These are phyloP conservation scores for Drosophila eugracilis DNA, from an alignment of 1,140 invertebrate species.

Conservation along the genomic window DNA sequence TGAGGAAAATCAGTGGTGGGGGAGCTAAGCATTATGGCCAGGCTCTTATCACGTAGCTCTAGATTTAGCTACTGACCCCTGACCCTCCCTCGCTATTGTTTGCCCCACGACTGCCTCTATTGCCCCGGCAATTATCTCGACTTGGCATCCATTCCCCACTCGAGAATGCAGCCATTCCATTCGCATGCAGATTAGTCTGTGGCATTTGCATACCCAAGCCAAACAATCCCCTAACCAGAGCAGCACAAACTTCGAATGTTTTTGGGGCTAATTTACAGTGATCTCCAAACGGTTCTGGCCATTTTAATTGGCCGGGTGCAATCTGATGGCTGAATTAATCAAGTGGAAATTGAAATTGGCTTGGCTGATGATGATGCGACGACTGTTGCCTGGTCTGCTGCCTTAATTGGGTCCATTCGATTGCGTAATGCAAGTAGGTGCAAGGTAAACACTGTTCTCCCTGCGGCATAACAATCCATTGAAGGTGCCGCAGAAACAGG, in stretches of 20 bases:
- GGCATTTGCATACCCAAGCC: constrained; percentile 59
- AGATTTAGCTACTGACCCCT: constrained; percentile 11
- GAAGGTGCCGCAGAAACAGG: not conserved
- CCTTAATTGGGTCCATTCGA: constrained; percentile 49
- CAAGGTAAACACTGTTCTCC: constrained; percentile 8
- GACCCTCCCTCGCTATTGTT: constrained; percentile 15
- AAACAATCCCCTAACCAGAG: constrained; percentile 14
- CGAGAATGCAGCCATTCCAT: constrained; percentile 25
- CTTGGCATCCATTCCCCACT: constrained; percentile 22
- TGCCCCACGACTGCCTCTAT: constrained; percentile 14
- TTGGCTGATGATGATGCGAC: constrained; percentile 15
- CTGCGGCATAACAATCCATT: not conserved
- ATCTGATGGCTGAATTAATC: constrained; percentile 25
- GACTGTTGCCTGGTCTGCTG: constrained; percentile 33
- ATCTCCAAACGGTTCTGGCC: constrained; percentile 16
- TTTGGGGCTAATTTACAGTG: constrained; percentile 39
- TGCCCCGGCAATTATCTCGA: constrained; percentile 36
- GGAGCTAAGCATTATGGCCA: constrained; percentile 23
- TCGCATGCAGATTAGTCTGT: constrained; percentile 55
- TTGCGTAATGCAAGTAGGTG: constrained; percentile 48
- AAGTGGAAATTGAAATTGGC: constrained; percentile 39
- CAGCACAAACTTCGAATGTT: constrained; percentile 20
- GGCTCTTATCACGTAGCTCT: constrained; percentile 25
- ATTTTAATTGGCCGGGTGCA: constrained; percentile 29
- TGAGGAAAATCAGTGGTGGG: not conserved